Percentiles rank a stretch among this genome's conserved stretches.
These are phyloP conservation scores for Adelosebastes latens DNA, from an alignment of 2,797 vertebrate genomes.

Conservation along the genomic window DNA sequence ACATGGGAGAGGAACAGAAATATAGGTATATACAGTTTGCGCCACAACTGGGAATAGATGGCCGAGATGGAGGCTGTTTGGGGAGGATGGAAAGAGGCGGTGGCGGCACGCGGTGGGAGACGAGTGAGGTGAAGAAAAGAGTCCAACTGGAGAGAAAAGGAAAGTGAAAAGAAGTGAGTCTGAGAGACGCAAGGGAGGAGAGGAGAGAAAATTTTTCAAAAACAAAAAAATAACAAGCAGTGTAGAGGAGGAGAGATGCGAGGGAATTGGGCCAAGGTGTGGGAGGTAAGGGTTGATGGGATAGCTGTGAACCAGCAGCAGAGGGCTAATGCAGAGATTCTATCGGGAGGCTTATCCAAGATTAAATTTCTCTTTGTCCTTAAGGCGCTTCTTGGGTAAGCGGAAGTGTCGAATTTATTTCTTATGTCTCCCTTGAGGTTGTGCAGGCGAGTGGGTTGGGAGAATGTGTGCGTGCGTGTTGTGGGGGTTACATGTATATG, in stretches of 20 bases:
- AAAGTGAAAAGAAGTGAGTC: constrained; percentile 13
- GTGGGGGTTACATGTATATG: constrained; percentile 20
- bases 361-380: constrained; percentile 85
- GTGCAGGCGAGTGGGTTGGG: constrained; percentile 43
- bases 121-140: constrained; percentile 15
- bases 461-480: constrained; percentile 21
- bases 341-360: constrained; percentile 81
- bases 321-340: constrained; percentile 80
- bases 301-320: constrained; percentile 76
- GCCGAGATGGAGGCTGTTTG: constrained; percentile 21
- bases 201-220: not conserved
- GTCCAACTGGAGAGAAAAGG: not conserved
- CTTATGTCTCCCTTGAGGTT: constrained; percentile 74
- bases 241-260: constrained; percentile 27
- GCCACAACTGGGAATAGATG: constrained; percentile 39
- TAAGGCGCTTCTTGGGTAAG: constrained; percentile 80
- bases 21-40: constrained; percentile 65
- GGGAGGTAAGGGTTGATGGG: constrained; percentile 78
- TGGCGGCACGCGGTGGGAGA: constrained; percentile 3
- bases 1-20: constrained; percentile 63
- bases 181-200: not conserved
- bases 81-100: not conserved
- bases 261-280: constrained; percentile 71
- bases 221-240: constrained; percentile 22
- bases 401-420: constrained; percentile 80